Percentiles rank a stretch among this genome's conserved stretches.
These are phyloP conservation scores for Microctonus hyperodae DNA, from an alignment of 2,888 invertebrate species.

Conservation along the genomic window DNA sequence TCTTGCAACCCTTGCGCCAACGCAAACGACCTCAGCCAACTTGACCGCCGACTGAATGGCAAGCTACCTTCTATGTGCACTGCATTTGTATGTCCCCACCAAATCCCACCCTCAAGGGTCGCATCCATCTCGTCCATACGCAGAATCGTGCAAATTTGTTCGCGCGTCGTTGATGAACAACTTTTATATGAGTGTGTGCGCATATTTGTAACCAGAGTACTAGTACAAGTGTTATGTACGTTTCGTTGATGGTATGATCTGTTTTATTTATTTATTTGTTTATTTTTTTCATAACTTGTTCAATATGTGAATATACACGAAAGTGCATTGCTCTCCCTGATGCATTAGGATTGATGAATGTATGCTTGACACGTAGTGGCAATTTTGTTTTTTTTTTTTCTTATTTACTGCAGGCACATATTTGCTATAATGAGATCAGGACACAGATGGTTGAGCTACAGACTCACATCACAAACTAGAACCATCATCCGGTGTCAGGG, in stretches of 20 bases:
- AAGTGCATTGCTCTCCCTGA: conserved; percentile 10
- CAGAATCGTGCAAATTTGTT: conserved; percentile 42
- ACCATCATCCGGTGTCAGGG: conserved; percentile 21
- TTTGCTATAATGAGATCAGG: conserved; percentile 19
- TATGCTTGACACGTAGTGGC: conserved; percentile 14
- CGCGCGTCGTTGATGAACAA: conserved; percentile 25
- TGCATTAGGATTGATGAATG: conserved; percentile 15
- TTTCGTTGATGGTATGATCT: not conserved
- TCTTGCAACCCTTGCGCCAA: conserved; percentile 24
- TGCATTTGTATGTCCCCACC: not conserved
- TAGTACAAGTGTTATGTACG: not conserved
- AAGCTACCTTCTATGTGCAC: conserved; percentile 13
- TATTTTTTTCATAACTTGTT: conserved; percentile 6
- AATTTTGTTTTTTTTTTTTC: conserved; percentile 14
- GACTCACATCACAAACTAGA: conserved; percentile 12
- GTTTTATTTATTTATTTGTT: conserved; percentile 2
- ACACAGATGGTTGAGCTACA: conserved; percentile 25
- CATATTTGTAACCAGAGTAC: not conserved
- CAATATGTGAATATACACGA: not conserved
- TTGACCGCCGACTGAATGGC: conserved; percentile 33
- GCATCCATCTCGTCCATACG: conserved; percentile 35
- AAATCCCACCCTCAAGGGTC: not conserved
- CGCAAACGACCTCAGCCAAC: conserved; percentile 28
- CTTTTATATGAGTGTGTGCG: conserved; percentile 14
- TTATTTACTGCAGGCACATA: conserved; percentile 17